phyloP scores from a whole-genome alignment of 1,140 invertebrate species.

The Thaumetopoea pityocampa region DNA sequence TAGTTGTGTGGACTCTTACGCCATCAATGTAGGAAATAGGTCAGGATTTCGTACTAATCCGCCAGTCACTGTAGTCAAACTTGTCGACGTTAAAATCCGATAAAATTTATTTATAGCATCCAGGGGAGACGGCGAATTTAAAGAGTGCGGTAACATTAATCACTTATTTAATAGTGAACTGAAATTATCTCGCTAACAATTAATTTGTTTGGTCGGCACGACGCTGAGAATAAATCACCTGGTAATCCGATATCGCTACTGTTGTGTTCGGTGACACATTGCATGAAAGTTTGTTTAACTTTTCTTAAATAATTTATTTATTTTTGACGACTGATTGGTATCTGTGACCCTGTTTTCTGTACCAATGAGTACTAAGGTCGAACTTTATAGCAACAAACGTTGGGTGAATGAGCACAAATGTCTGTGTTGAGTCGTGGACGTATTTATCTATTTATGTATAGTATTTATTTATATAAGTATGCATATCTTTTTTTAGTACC shows the following conservation, averaged over 20 bases:
- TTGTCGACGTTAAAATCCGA: conserved; percentile 1
- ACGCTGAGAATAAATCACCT: conserved; percentile 44
- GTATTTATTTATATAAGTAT: no score
- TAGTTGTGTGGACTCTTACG: no score
- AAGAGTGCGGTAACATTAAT: conserved; percentile 35
- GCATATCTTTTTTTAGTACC: no score
- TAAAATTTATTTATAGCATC: conserved; percentile 3
- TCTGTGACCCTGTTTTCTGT: no score
- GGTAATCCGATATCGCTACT: conserved; percentile 27
- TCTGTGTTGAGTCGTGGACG: no score
- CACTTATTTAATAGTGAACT: conserved; percentile 38
- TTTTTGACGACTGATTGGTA: neutral
- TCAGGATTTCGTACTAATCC: no score
- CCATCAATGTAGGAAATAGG: no score
- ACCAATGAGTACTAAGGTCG: no score
- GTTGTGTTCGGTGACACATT: conserved; percentile 7
- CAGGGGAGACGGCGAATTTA: conserved; percentile 2
- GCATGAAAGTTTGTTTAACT: neutral
- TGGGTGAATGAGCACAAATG: no score
- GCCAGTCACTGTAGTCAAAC: no score
- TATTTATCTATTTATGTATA: no score
- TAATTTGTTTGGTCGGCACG: conserved; percentile 38
- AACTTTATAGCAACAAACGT: no score
- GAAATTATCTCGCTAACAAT: conserved; percentile 42
- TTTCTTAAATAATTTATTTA: neutral